Conservation (phyloP, 2,797 vertebrate species). For the Oreonectes daqikongensis region DNA sequence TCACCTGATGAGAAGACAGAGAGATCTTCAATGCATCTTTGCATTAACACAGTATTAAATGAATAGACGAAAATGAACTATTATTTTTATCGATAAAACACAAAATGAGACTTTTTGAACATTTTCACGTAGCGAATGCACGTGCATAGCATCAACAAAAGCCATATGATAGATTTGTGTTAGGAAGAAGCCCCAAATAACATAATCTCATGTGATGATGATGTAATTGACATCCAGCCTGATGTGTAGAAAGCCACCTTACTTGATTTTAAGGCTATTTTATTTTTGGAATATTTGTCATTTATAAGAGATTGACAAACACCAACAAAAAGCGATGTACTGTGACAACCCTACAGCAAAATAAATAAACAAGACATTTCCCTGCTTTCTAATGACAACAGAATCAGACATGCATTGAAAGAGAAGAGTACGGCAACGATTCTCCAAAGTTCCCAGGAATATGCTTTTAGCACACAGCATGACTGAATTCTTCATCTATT, state of each 20-base stretch:
- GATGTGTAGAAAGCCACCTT: background rate
- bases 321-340: too few species aligned
- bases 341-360: too few species aligned
- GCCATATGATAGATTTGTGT: background rate
- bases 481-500: background rate
- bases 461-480: background rate
- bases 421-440: background rate
- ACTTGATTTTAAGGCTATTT: background rate
- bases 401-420: background rate
- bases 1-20: conserved; percentile 75
- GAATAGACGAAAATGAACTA: background rate
- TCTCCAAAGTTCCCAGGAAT: background rate
- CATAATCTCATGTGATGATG: background rate
- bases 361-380: too few species aligned
- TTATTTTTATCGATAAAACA: too few species aligned
- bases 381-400: background rate
- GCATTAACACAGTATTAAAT: background rate
- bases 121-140: too few species aligned
- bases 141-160: background rate
- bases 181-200: background rate
- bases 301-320: too few species aligned
- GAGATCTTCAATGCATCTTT: background rate
- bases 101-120: too few species aligned
- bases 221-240: background rate
- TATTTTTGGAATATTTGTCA: too few species aligned